Conservation (phyloP, 2,888 invertebrate genomes). For the Glyphotaelius pellucidus region DNA sequence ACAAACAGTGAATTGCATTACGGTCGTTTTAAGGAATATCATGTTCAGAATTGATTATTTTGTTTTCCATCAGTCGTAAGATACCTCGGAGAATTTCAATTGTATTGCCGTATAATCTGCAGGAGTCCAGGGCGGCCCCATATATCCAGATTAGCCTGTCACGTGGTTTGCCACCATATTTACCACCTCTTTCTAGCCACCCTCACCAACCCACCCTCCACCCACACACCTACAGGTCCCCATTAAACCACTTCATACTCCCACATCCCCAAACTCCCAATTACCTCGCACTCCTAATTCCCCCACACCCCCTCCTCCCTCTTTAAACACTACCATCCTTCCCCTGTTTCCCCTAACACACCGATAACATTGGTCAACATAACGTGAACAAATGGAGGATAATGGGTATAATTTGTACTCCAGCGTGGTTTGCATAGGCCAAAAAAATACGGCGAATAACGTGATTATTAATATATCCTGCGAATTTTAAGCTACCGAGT, state of each 20-base stretch:
- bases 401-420: constrained; percentile 47
- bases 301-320: neutral
- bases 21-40: neutral
- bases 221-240: neutral
- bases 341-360: neutral
- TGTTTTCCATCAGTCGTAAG: neutral
- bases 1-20: neutral
- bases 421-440: constrained; percentile 36
- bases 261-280: neutral
- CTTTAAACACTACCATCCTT: neutral
- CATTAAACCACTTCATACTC: constrained; percentile 7
- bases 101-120: constrained; percentile 42
- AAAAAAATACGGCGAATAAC: constrained; percentile 26
- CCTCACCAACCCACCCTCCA: neutral
- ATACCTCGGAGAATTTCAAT: constrained; percentile 44
- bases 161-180: constrained; percentile 34
- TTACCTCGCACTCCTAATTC: neutral
- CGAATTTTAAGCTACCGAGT: constrained; percentile 22
- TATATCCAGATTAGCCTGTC: constrained; percentile 52
- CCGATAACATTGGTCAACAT: constrained; percentile 17
- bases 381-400: constrained; percentile 35
- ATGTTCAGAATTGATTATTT: neutral
- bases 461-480: constrained; percentile 11
- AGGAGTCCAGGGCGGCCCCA: constrained; percentile 3
- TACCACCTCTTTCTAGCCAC: neutral